phyloP scores from a whole-genome alignment of 2,113 vertebrate genomes.

The Cettia cetti region DNA sequence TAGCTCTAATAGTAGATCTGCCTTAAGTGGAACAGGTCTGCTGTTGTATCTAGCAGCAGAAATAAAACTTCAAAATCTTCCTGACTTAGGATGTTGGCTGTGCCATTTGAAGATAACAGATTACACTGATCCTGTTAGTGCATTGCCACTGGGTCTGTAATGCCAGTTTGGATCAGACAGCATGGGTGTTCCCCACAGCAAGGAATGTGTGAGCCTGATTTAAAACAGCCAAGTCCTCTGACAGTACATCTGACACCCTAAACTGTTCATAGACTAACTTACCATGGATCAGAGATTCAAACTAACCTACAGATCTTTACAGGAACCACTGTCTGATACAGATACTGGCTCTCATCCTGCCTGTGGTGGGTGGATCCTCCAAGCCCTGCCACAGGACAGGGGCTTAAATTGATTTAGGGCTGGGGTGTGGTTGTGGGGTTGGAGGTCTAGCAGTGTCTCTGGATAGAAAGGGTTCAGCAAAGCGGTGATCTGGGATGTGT shows the following conservation, averaged over 20 bases:
- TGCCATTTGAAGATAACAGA: not conserved
- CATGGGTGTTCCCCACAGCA: not conserved
- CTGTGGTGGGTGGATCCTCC: not conserved
- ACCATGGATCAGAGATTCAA: not conserved
- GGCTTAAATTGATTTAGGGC: not conserved
- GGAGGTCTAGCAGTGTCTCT: not conserved
- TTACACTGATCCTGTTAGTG: not conserved
- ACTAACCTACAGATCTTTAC: not conserved
- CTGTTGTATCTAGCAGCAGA: not conserved
- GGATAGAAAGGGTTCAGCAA: not conserved
- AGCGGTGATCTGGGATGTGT: not conserved
- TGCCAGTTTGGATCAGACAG: rapidly evolving
- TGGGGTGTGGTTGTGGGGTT: not conserved
- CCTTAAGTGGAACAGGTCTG: not conserved
- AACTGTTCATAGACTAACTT: not conserved
- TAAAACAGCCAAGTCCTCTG: not conserved
- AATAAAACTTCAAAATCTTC: not conserved
- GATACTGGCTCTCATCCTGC: not conserved
- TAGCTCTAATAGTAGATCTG: not conserved
- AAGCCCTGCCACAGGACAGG: not conserved
- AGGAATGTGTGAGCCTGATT: not conserved
- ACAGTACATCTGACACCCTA: not conserved
- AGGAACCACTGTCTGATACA: not conserved
- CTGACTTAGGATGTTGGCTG: not conserved
- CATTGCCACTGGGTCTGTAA: not conserved